Evolutionary conservation across 2,888 invertebrate species (phyloP), one percentile per base, ranked within the genome.

Genomic region (Prostheceraeus crozeri): DNA sequence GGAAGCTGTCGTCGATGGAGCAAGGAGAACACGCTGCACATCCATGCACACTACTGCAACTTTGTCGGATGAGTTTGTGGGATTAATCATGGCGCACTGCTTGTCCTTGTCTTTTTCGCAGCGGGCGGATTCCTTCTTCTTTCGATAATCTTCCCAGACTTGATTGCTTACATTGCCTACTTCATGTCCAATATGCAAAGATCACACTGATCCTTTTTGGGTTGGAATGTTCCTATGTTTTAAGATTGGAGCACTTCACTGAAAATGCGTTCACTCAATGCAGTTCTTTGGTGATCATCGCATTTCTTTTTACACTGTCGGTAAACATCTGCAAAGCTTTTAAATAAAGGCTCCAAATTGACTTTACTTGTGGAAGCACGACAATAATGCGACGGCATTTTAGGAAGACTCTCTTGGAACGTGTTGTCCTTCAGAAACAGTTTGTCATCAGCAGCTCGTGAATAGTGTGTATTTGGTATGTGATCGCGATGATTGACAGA

Each of bases 21-120:
- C 56, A n/a, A 66, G 54, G 4, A 65, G 51, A 21, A 65, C 58
- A n/a, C 53, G 35, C 46, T 66, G 62, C 28, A 66, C n/a, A 57
- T 65, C 66, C 40, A 57, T 62, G 19, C 35, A 45, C 3, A 64
- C 11, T 19, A 64, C 61, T 33, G 16, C 14, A 14, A 27, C 52
- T 51, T 51, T 28, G 14, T 40, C 16, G 40, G 40, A 40, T 21
- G 40, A 40, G 16, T 40, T 14, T n/a, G n/a, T n/a, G n/a, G n/a
- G n/a, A n/a, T n/a, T n/a, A n/a, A n/a, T n/a, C 14, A 40, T 40
- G 14, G 40, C 40, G 16, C 14, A 40, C 14, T 51, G 21, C 25
- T 51, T 21, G 14, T 51, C 30, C 23, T 51, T 21, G 14, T 14
- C 25, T 23, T 51, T 51, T 23, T 51, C 52, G 23, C 14, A 21